These are phyloP conservation scores for Globia sparganii DNA, from an alignment of 2,888 invertebrate species.

Conservation along the genomic window DNA sequence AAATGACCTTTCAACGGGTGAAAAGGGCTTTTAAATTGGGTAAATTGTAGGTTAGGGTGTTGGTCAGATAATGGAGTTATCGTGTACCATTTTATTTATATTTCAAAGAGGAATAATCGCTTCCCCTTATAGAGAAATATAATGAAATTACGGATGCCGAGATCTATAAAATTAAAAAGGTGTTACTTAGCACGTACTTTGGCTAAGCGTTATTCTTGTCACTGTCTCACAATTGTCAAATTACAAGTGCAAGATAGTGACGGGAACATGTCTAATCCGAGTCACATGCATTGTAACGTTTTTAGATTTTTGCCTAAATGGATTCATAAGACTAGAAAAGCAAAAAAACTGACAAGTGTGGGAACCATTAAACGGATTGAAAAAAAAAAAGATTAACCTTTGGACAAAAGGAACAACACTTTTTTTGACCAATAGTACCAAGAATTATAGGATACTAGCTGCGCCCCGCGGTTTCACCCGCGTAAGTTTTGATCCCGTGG, in stretches of 20 bases:
- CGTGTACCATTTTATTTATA: conserved; percentile 47
- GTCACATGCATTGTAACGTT: too few relatives aligned
- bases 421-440: neutral
- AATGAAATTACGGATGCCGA: neutral
- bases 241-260: neutral
- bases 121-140: neutral
- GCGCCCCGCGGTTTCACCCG: too few relatives aligned
- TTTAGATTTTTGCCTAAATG: neutral
- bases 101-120: conserved; percentile 7
- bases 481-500: too few relatives aligned
- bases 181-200: neutral
- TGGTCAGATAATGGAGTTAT: conserved; percentile 53
- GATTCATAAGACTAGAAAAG: neutral
- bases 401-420: neutral
- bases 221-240: neutral
- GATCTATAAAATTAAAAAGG: neutral
- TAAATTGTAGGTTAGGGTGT: conserved; percentile 27
- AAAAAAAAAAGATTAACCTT: neutral
- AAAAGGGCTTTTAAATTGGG: conserved; percentile 47
- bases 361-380: neutral
- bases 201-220: neutral
- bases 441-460: too few relatives aligned
- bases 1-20: conserved; percentile 40
- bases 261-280: neutral
- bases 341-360: neutral